These are phyloP conservation scores for Protobothrops mucrosquamatus DNA, from an alignment of 2,113 vertebrate species.

Conservation along the genomic window DNA sequence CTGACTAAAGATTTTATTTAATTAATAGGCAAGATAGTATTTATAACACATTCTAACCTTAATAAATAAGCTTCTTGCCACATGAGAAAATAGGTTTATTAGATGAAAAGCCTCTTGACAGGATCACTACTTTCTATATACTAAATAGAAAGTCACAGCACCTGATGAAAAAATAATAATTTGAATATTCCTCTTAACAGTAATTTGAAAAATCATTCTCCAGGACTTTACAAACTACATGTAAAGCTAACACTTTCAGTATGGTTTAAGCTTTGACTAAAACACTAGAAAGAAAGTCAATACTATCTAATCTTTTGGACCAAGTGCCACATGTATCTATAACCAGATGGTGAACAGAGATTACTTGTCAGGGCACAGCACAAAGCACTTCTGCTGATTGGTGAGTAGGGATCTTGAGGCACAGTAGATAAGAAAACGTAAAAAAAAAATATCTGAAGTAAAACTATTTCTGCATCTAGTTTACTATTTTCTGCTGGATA, in stretches of 20 bases:
- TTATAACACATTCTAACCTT: neutral
- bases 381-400: neutral
- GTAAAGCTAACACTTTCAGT: neutral
- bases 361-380: neutral
- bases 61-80: neutral
- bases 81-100: neutral
- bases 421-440: neutral
- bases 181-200: neutral
- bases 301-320: neutral
- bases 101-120: neutral
- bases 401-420: neutral
- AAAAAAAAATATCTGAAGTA: neutral
- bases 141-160: neutral
- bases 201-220: neutral
- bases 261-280: neutral
- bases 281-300: neutral
- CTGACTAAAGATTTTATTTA: neutral
- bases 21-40: neutral
- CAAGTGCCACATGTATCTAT: neutral
- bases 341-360: neutral
- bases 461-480: neutral
- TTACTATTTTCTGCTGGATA: no score
- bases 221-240: neutral
- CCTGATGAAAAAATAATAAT: neutral
- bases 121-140: neutral